Evolutionary conservation across 2,113 vertebrate genomes (phyloP), one percentile per base, ranked within the genome.

Genomic region (Daubentonia madagascariensis): DNA sequence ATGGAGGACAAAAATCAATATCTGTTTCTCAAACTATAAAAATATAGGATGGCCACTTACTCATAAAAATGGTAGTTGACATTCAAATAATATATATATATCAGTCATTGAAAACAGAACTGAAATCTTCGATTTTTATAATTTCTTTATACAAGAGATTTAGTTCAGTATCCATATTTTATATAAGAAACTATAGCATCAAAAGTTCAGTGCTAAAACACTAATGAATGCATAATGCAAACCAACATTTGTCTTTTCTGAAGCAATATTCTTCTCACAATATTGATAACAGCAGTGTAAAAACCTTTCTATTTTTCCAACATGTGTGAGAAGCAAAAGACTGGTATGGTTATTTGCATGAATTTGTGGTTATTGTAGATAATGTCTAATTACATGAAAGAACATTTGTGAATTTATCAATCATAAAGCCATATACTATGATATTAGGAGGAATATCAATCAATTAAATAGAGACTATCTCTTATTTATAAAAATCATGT

Each of bases 401-500:
- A 86, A 83, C 20, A 75, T 75, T 65, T 79, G 12, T 3, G 85
- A 85, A 80, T 72, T 78, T 89, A 54, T 84, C 3, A 84, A 61
- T 79, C 80, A 76, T 37, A 40, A 91, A 91, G 12, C 6, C 54
- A 0, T 35, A 40, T 59, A 50, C 18, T 79, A 43, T 57, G 13
- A 88, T 43, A 88, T 5, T 75, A 76, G 14, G 37, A 85, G 22
- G 35, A 80, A 54, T 52, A 83, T 8, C 13, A 5, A 85, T 45
- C 22, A 85, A 28, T 79, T 50, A 85, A 92, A 80, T 6, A 65
- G 20, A 92, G n/a, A 30, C 0, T n/a, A 43, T 50, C 28, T 94
- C 40, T 93, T 73, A 79, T 54, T 83, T 95, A 78, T 57, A 68
- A 94, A 97, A 96, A 65, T 73, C 22, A 48, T 92, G 52, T 54